These are phyloP conservation scores for Sinella curviseta DNA, from an alignment of 1,140 invertebrate species.

Conservation along the genomic window DNA sequence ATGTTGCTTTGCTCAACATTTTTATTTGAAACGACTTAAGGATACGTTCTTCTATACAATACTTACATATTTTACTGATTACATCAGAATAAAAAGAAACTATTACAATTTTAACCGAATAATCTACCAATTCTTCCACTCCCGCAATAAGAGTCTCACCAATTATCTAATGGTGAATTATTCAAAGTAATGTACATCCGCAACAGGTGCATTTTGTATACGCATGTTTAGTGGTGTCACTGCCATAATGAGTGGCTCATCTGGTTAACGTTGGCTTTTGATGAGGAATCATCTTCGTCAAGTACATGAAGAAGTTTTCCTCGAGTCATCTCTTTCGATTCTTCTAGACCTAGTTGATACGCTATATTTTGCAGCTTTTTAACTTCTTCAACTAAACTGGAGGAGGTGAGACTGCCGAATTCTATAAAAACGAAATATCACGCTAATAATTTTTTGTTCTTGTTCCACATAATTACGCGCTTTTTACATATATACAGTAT, in stretches of 20 bases:
- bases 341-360: conserved; percentile 88
- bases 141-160: neutral
- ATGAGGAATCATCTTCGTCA: conserved; percentile 46
- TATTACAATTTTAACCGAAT: neutral
- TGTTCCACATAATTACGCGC: conserved; percentile 44
- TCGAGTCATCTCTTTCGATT: conserved; percentile 93
- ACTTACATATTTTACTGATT: neutral
- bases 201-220: neutral
- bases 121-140: neutral
- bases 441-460: neutral
- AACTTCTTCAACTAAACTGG: conserved; percentile 83
- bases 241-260: neutral
- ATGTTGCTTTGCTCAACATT: too few species aligned
- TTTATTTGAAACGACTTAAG: neutral
- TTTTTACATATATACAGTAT: conserved; percentile 40
- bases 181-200: neutral
- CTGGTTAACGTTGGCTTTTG: conserved; percentile 18
- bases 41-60: neutral
- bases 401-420: conserved; percentile 74
- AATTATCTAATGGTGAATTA: neutral
- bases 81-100: neutral
- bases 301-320: conserved; percentile 89
- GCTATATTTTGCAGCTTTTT: conserved; percentile 89
- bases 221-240: neutral
- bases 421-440: conserved; percentile 62